A percentile compares a stretch with the other conserved stretches of the same genome.
phyloP scores from a whole-genome alignment of 1,140 invertebrate genomes.

The Chironomus striatipennis region DNA sequence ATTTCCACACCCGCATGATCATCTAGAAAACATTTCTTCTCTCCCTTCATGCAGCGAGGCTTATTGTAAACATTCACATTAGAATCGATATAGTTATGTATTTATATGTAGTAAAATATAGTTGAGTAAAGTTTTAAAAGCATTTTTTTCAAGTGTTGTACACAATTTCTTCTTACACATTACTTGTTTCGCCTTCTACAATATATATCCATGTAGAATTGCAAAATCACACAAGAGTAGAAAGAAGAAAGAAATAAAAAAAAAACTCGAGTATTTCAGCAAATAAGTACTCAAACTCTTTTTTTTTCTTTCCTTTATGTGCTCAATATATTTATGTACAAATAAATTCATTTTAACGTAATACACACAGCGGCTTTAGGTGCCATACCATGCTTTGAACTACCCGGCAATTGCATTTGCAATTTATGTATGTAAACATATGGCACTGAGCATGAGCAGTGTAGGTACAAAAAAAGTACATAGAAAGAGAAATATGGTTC shows the following conservation, averaged over 20 bases:
- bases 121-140: too few species aligned
- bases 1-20: too few species aligned
- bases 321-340: too few species aligned
- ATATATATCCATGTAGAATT: not conserved
- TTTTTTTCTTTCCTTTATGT: too few species aligned
- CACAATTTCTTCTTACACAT: not conserved
- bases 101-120: too few species aligned
- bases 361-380: not conserved
- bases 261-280: not conserved
- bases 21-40: not conserved
- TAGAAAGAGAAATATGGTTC: not conserved
- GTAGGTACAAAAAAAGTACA: not conserved
- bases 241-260: not conserved
- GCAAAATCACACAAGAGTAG: not conserved
- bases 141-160: not conserved
- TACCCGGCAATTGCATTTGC: not conserved
- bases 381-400: not conserved
- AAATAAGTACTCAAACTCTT: not conserved
- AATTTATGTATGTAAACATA: too few species aligned
- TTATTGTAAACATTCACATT: conserved; percentile 10
- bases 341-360: too few species aligned
- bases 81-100: not conserved
- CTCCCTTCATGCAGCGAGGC: not conserved
- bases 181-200: not conserved
- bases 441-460: too few species aligned